Percentiles rank a stretch among this genome's conserved stretches.
Evolutionary conservation across 2,888 invertebrate species (phyloP).

Genomic region (Campoletis raptor): DNA sequence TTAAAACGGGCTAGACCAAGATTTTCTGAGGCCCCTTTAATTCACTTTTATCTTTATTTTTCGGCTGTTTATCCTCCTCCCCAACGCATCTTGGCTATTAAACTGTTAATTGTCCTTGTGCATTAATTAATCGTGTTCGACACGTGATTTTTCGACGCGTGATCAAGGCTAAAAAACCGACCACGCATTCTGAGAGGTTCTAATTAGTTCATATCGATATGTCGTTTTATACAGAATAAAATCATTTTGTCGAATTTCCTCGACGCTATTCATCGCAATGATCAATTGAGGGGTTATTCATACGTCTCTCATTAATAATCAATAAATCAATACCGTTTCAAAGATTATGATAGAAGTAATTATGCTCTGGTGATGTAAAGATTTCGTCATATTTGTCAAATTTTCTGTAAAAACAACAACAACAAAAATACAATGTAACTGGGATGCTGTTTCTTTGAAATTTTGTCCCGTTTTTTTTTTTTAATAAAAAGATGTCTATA

Average conservation of each 20-base stretch:
- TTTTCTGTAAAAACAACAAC: not conserved
- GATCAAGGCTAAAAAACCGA: conserved; percentile 17
- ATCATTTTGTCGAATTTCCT: conserved; percentile 30
- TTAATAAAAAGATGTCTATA: not conserved
- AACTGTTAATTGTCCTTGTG: conserved; percentile 44
- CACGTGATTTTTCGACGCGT: conserved; percentile 2
- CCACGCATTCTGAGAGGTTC: conserved; percentile 20
- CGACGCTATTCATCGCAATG: conserved; percentile 12
- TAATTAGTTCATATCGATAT: conserved; percentile 70
- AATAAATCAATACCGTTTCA: not conserved
- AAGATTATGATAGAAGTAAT: conserved; percentile 44
- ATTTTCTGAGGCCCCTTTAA: conserved; percentile 49
- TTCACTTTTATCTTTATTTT: conserved; percentile 51
- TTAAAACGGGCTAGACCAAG: conserved; percentile 70
- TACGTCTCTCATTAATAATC: not conserved
- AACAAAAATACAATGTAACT: not conserved
- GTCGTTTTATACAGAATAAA: conserved; percentile 63
- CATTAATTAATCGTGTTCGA: conserved; percentile 26
- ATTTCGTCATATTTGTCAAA: not conserved
- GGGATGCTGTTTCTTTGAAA: not conserved
- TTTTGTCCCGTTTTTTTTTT: not conserved
- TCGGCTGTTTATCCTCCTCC: conserved; percentile 49
- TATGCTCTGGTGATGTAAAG: not conserved
- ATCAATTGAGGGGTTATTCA: not conserved
- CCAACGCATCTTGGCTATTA: conserved; percentile 14